Evolutionary conservation across 2,113 vertebrate genomes (phyloP).

Genomic region (Thunnus maccoyii): DNA sequence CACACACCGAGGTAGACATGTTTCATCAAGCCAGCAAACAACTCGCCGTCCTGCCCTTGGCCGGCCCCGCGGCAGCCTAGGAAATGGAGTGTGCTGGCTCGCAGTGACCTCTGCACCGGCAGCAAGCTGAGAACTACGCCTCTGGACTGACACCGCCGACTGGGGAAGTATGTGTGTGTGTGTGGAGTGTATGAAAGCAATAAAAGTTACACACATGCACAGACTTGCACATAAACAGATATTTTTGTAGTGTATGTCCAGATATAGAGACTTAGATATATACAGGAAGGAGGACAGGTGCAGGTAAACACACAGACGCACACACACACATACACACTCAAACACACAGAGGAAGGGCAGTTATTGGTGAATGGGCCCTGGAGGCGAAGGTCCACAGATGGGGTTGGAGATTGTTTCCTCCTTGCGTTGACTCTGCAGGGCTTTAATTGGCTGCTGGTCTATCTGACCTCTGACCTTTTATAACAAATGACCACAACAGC

Average conservation of each 20-base stretch:
- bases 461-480: slow-evolving; percentile 68
- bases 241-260: not conserved
- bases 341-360: slow-evolving; percentile 15
- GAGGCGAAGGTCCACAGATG: slow-evolving; percentile 70
- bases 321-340: slow-evolving; percentile 13
- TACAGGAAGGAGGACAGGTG: not conserved
- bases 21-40: slow-evolving; percentile 71
- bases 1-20: slow-evolving; percentile 45
- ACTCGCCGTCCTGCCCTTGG: slow-evolving; percentile 42
- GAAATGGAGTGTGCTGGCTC: slow-evolving; percentile 76
- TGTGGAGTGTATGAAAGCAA: slow-evolving; percentile 6
- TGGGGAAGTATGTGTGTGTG: slow-evolving; percentile 3
- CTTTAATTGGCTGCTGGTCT: slow-evolving; percentile 77
- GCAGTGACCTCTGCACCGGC: slow-evolving; percentile 61
- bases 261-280: slow-evolving; percentile 1
- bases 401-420: slow-evolving; percentile 70
- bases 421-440: slow-evolving; percentile 44
- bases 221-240: slow-evolving; percentile 9
- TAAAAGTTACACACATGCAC: slow-evolving; percentile 15
- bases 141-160: slow-evolving; percentile 30
- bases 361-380: slow-evolving; percentile 52
- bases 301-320: not conserved
- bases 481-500: slow-evolving; percentile 62
- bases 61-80: slow-evolving; percentile 68
- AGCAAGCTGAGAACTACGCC: slow-evolving; percentile 25